These are phyloP conservation scores for Alosa alosa DNA, from an alignment of 2,113 vertebrate species.

Conservation along the genomic window DNA sequence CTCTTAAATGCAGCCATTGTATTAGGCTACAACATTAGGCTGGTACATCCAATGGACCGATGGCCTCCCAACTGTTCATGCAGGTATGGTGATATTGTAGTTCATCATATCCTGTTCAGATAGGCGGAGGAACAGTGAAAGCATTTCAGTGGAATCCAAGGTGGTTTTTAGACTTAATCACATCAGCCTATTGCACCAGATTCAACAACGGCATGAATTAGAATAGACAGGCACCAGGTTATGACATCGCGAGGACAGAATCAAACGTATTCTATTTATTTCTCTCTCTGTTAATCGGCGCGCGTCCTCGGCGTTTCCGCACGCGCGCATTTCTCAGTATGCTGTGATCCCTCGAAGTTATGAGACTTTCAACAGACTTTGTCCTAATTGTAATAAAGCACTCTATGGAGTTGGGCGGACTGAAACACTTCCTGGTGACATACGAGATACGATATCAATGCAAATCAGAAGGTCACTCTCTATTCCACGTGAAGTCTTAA, in stretches of 20 bases:
- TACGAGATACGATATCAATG: not conserved
- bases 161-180: conserved; percentile 13
- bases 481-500: not conserved
- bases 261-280: not conserved
- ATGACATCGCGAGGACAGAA: not conserved
- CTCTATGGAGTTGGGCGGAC: not conserved
- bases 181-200: not conserved
- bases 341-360: too few relatives aligned
- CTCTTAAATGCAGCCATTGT: not conserved
- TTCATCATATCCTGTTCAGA: not conserved
- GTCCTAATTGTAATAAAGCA: too few relatives aligned
- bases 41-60: not conserved
- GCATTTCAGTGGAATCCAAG: not conserved
- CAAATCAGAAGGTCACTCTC: not conserved
- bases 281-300: not conserved
- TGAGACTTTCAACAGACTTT: too few relatives aligned
- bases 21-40: not conserved
- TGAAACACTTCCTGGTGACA: not conserved
- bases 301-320: not conserved
- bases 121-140: not conserved
- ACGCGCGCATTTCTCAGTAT: not conserved
- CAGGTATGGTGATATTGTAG: not conserved
- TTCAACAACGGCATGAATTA: conserved; percentile 8
- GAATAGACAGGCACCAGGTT: not conserved
- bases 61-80: not conserved